Evolutionary conservation across 2,888 invertebrate genomes (phyloP).

Genomic region (Eristalis intricaria): DNA sequence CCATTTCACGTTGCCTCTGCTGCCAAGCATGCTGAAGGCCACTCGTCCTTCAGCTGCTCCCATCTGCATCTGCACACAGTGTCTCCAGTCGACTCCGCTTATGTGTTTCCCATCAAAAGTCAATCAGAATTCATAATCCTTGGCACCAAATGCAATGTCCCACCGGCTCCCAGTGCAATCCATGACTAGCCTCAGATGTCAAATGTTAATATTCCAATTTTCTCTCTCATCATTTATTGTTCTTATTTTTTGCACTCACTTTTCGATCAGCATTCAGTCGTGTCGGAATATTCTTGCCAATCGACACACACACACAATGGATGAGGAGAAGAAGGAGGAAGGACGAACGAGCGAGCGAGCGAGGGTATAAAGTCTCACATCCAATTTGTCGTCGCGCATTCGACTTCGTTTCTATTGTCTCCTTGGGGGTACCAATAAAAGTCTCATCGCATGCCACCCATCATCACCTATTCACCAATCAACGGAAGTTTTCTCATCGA

Average conservation of each 20-base stretch:
- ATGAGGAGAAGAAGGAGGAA: not conserved
- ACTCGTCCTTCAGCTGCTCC: not conserved
- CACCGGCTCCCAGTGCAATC: conserved; percentile 27
- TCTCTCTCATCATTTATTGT: conserved; percentile 29
- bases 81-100: not conserved
- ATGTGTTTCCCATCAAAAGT: not conserved
- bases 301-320: not conserved
- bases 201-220: conserved; percentile 59
- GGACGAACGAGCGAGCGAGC: not conserved
- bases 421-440: conserved; percentile 58
- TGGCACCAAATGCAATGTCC: not conserved
- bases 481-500: conserved; percentile 17
- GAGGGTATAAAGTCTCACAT: conserved; percentile 44
- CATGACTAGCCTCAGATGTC: conserved; percentile 4
- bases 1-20: not conserved
- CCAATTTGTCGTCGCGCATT: conserved; percentile 45
- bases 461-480: conserved; percentile 45
- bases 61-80: not conserved
- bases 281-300: conserved; percentile 36
- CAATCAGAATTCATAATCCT: conserved; percentile 3
- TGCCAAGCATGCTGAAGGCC: not conserved
- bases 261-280: not conserved
- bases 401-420: conserved; percentile 45
- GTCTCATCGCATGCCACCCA: conserved; percentile 44
- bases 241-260: not conserved